Conservation (phyloP, 2,797 vertebrate species). For the Lophius americanus region DNA sequence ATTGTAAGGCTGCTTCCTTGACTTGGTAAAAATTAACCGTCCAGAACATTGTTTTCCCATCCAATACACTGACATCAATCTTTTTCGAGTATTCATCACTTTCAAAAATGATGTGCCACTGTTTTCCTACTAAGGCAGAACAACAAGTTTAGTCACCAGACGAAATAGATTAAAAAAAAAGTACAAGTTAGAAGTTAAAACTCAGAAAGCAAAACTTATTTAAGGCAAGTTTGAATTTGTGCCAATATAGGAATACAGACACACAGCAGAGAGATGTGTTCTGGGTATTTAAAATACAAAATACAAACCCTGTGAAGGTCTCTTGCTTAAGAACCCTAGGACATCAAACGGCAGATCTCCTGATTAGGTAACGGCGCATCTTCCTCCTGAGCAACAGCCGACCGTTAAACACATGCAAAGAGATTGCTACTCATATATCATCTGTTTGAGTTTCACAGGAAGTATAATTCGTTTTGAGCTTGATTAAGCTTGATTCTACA, state of each 20-base stretch:
- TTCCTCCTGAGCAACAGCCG: too few relatives aligned
- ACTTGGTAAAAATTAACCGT: conserved; percentile 80
- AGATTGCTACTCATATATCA: neutral
- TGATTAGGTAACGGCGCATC: too few relatives aligned
- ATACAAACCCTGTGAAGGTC: too few relatives aligned
- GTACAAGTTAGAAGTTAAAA: conserved; percentile 34
- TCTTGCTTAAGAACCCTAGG: too few relatives aligned
- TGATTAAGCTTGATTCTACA: too few relatives aligned
- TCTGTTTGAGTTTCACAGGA: conserved; percentile 36
- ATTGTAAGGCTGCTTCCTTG: conserved; percentile 76
- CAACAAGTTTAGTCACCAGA: conserved; percentile 54
- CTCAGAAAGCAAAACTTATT: conserved; percentile 37
- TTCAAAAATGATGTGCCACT: conserved; percentile 73
- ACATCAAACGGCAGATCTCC: too few relatives aligned
- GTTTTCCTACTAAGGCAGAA: conserved; percentile 73
- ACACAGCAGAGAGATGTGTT: conserved; percentile 6
- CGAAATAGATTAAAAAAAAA: conserved; percentile 40
- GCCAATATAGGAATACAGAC: conserved; percentile 13
- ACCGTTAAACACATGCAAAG: too few relatives aligned
- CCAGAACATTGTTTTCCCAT: conserved; percentile 79
- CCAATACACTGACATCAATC: conserved; percentile 80
- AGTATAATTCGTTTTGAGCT: conserved; percentile 41
- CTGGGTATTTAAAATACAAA: conserved; percentile 14
- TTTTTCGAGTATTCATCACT: conserved; percentile 70
- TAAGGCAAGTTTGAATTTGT: conserved; percentile 21